Evolutionary conservation across 2,113 vertebrate genomes (phyloP).

Genomic region (Ceyx margarethae): DNA sequence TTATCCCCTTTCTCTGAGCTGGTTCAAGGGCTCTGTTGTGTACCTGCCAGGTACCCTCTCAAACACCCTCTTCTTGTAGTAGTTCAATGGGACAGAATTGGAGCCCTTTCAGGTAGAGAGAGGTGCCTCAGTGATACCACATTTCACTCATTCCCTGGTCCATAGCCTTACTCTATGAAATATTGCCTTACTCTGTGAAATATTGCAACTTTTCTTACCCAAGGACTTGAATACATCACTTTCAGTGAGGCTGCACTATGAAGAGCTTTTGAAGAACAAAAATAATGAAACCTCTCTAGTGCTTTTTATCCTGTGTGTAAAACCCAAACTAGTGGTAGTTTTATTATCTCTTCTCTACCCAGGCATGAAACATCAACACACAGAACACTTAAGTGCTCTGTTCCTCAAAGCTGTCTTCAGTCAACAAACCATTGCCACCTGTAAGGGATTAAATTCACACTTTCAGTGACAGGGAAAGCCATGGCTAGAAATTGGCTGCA

Average conservation of each 20-base stretch:
- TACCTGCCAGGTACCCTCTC: not conserved
- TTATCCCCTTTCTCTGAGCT: not conserved
- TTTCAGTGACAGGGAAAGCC: not conserved
- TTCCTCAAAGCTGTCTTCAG: slow-evolving; percentile 40
- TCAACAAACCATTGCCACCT: not conserved
- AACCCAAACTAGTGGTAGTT: not conserved
- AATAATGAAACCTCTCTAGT: slow-evolving; percentile 25
- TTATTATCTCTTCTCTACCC: not conserved
- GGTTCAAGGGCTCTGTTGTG: not conserved
- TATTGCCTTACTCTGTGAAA: not conserved
- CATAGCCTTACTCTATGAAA: not conserved
- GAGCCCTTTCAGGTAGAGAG: not conserved
- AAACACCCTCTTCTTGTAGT: not conserved
- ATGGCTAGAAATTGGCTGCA: not conserved
- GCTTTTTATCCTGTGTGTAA: slow-evolving; percentile 15
- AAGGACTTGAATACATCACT: not conserved
- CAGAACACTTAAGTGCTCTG: not conserved
- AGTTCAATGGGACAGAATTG: not conserved
- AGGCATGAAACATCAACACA: slow-evolving; percentile 23
- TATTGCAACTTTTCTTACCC: not conserved
- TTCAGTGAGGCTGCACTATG: not conserved
- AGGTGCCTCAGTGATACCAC: not conserved
- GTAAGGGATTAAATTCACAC: not conserved
- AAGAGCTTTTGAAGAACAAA: slow-evolving; percentile 36
- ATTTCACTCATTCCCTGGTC: not conserved